Conservation (phyloP, 2,888 invertebrate species). For the Patella ulyssiponensis region DNA sequence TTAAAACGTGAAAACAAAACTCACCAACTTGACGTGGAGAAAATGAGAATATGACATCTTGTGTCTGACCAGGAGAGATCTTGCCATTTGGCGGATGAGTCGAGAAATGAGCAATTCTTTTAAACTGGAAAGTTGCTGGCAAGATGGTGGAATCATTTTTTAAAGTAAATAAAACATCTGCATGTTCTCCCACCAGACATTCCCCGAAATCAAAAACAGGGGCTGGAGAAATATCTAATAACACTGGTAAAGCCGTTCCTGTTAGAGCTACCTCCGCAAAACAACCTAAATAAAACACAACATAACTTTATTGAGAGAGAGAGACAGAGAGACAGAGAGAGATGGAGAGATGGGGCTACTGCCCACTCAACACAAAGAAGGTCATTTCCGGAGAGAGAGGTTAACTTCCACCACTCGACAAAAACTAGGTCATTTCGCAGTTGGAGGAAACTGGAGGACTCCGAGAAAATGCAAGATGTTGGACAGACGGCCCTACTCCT, state of each 20-base stretch:
- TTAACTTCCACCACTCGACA: too few relatives aligned
- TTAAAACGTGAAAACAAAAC: conserved; percentile 21
- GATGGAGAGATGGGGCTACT: too few relatives aligned
- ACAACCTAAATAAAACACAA: conserved; percentile 39
- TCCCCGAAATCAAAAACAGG: conserved; percentile 67
- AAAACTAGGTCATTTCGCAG: too few relatives aligned
- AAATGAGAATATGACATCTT: conserved; percentile 70
- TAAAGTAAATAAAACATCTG: conserved; percentile 64
- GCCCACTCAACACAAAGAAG: too few relatives aligned
- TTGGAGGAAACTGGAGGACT: too few relatives aligned
- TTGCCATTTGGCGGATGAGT: conserved; percentile 66
- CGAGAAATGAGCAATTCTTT: conserved; percentile 69
- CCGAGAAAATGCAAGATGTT: too few relatives aligned
- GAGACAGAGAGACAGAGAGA: too few relatives aligned
- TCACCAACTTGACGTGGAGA: conserved; percentile 70
- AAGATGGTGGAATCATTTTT: conserved; percentile 66
- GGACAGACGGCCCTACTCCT: too few relatives aligned
- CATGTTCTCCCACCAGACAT: conserved; percentile 67
- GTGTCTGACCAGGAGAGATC: conserved; percentile 62
- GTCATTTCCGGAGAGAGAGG: too few relatives aligned
- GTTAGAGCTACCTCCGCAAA: conserved; percentile 69
- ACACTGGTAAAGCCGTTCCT: conserved; percentile 71
- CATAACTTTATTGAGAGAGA: background rate
- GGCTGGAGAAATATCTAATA: conserved; percentile 64
- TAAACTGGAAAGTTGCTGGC: conserved; percentile 67